Evolutionary conservation across 1,140 invertebrate genomes (phyloP).

Genomic region (Solen grandis): DNA sequence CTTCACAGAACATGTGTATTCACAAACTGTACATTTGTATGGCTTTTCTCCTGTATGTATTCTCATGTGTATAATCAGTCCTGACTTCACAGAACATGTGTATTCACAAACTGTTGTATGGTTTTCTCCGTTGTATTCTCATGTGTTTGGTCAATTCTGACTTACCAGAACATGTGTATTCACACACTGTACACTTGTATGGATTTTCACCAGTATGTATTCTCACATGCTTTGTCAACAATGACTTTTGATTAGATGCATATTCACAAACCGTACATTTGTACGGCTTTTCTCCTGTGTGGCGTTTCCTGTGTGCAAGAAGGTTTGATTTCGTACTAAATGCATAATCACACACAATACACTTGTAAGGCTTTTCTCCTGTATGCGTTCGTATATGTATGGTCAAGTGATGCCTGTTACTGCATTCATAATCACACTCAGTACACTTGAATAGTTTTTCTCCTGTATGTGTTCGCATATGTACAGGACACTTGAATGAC

Average conservation of each 20-base stretch:
- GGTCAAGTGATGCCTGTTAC: no score
- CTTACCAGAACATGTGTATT: not conserved
- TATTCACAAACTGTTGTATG: constrained; percentile 1
- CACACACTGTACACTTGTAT: not conserved
- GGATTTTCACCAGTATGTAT: not conserved
- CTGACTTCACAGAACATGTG: not conserved
- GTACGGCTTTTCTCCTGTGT: not conserved
- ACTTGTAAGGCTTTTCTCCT: no score
- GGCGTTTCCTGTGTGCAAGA: no score
- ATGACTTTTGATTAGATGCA: not conserved
- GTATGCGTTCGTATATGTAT: no score
- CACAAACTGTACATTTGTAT: not conserved
- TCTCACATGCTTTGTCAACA: not conserved
- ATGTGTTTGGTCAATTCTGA: not conserved
- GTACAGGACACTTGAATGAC: no score
- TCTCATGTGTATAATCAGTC: not conserved
- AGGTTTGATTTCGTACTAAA: no score
- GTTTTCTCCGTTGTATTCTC: not conserved
- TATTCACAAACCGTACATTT: not conserved
- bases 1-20: not conserved
- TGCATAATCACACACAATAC: no score
- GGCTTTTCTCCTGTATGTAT: not conserved
- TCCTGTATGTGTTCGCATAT: no score
- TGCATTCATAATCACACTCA: no score
- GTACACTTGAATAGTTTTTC: no score